Evolutionary conservation across 2,113 vertebrate genomes (phyloP), one percentile per base, ranked within the genome.

Genomic region (Collichthys lucidus): DNA sequence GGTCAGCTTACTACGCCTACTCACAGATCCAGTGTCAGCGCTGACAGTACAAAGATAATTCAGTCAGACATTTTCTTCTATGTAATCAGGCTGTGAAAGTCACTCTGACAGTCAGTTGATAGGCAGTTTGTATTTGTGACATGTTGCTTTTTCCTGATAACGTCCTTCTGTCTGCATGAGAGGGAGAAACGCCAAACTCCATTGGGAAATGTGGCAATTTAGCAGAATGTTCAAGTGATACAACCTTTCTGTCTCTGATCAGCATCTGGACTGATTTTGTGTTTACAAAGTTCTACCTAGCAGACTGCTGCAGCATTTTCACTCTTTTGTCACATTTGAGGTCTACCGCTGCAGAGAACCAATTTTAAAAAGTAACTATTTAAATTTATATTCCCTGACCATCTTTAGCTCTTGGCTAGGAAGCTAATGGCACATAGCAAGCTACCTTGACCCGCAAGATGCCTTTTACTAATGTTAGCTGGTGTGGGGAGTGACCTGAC

Each of bases 101-200:
- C 52, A 0, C 0, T 1, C 5, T 64, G 74, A 83, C 74, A 52
- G 17, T 44, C 59, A 15, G 5, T 26, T 42, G 8, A 62, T 40
- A 17, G 20, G 55, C 68, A 26, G 20, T 22, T 24, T 55, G 67
- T 71, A 2, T 71, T 47, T 47, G 24, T 68, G 69, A 74, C 29
- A 49, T 3, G 47, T 62, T 83, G 55, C 71, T 74, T 29, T 61
- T 29, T 53, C 22, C 70, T 22, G 70, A 74, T 74, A 46, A 61
- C 31, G 17, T 26, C 12, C n/a, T 0, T 40, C 26, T 4, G 65
- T n/a, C 46, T 44, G n/a, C 6, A 11, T 2, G 11, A 15, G 20
- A 42, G 15, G 2, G 26, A 53, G 6, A 29, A 1, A 7, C 2
- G 69, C 26, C 78, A 73, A 17, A 80, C 42, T 19, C 5, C 68